Base-by-base conservation (phyloP, 2,797 vertebrate species). In the Sciaenops ocellatus region DNA sequence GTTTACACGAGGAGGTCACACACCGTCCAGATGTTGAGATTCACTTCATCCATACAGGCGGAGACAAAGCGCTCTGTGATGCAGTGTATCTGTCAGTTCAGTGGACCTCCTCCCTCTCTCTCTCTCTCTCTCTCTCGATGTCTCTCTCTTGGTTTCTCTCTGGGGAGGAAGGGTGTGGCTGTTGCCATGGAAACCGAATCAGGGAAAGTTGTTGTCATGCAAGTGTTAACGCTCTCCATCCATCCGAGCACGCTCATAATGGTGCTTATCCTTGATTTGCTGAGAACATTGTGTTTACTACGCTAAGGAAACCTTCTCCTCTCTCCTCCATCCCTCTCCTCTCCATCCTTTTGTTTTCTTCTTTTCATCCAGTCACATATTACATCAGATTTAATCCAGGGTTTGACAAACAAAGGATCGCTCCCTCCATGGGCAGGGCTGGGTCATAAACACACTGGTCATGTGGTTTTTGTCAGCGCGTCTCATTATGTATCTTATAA, bases 351-450 rank as follows among this genome's bases (percentile, higher is more conserved):
- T 52, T 9, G 22, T 15, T 3, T 20, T 16, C 4, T 9, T 34
- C 34, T 26, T 63, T 62, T 24, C 24, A 3, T 61, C n/a, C 15
- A 8, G 48, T 69, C 62, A 20, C 28, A 18, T 24, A 8, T 81
- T 50, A 22, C 38, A 72, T 85, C 51, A 65, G 17, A 55, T 70
- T 44, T 60, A 81, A 76, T 74, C 72, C 48, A 6, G 5, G 46
- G 6, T 80, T 82, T 54, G 63, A 62, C 69, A 80, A 83, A 91
- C 89, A 92, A 92, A 91, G 85, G 84, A 60, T 71, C n/a, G 72
- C 50, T 85, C 69, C 82, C 24, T 82, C 59, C 22, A 55, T 87
- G 62, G 70, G 48, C 70, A 85, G 84, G 76, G 74, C 71, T 79
- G 59, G 70, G 63, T 71, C 78, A 79, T 65, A 72, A 88, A 86